phyloP scores from a whole-genome alignment of 2,797 vertebrate species.

The Pogonophryne albipinna region DNA sequence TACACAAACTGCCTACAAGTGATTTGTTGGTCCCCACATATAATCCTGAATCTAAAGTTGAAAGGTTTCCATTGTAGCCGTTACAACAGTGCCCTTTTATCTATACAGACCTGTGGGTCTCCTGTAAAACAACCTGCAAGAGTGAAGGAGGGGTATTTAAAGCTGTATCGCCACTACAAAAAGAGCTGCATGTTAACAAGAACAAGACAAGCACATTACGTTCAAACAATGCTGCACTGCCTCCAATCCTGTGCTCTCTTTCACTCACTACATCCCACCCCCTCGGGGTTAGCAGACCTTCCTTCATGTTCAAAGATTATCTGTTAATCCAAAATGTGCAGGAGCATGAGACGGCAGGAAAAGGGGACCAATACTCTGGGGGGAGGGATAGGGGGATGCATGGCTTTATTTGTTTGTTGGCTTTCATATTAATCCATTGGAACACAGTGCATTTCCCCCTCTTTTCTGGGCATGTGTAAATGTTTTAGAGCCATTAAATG shows the following conservation, averaged over 20 bases:
- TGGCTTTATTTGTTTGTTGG: slow-evolving; percentile 89
- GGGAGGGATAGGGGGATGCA: slow-evolving; percentile 68
- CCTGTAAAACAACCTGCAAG: slow-evolving; percentile 72
- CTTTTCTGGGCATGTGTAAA: slow-evolving; percentile 85
- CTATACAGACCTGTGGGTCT: slow-evolving; percentile 68
- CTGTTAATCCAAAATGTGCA: slow-evolving; percentile 91
- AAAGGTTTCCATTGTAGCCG: slow-evolving; percentile 24
- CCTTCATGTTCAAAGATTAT: slow-evolving; percentile 91
- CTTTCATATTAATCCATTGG: slow-evolving; percentile 88
- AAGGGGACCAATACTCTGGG: slow-evolving; percentile 73
- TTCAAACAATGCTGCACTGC: slow-evolving; percentile 83
- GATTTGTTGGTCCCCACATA: slow-evolving; percentile 35
- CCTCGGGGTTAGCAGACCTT: slow-evolving; percentile 85
- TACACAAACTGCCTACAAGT: slow-evolving; percentile 41
- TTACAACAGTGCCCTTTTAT: slow-evolving; percentile 44
- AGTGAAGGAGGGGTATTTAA: slow-evolving; percentile 66
- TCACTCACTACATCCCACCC: slow-evolving; percentile 78
- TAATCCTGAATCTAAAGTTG: slow-evolving; percentile 29
- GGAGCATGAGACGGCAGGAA: slow-evolving; percentile 84
- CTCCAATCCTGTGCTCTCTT: slow-evolving; percentile 78
- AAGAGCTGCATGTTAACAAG: slow-evolving; percentile 85
- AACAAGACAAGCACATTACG: slow-evolving; percentile 85
- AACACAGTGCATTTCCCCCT: slow-evolving; percentile 75
- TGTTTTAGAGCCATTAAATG: slow-evolving; percentile 89
- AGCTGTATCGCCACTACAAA: slow-evolving; percentile 76